phyloP scores from a whole-genome alignment of 2,113 vertebrate species.

The Chaetura pelagica region DNA sequence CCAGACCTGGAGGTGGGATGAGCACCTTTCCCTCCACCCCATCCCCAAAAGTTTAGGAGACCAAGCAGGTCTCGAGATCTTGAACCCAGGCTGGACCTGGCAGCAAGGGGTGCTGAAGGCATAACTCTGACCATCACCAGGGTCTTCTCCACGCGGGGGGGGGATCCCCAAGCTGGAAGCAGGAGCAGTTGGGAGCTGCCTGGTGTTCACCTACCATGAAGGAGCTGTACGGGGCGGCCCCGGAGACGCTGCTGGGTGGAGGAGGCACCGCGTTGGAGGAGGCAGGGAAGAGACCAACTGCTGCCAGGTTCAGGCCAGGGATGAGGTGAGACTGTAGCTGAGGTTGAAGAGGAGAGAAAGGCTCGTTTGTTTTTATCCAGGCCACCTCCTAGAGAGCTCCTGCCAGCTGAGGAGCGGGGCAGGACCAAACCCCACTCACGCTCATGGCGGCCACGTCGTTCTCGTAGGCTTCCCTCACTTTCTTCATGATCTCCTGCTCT shows the following conservation, averaged over 20 bases:
- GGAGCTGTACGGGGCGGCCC: slow-evolving; percentile 87
- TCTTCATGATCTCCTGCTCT: slow-evolving; percentile 95
- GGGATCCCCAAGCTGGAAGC: neutral
- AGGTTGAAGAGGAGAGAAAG: neutral
- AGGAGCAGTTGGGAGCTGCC: neutral
- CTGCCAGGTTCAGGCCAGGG: slow-evolving; percentile 91
- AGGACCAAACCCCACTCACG: slow-evolving; percentile 75
- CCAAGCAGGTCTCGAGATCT: no score
- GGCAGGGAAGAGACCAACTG: slow-evolving; percentile 92
- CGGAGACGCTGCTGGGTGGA: slow-evolving; percentile 82
- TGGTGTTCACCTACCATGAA: slow-evolving; percentile 82
- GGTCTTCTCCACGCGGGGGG: rapidly evolving
- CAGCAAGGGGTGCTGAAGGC: neutral
- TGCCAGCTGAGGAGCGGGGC: rapidly evolving
- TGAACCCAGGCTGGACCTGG: neutral
- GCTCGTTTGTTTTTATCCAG: neutral
- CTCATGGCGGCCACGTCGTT: slow-evolving; percentile 97
- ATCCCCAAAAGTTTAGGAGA: neutral
- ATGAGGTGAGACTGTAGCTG: slow-evolving; percentile 94
- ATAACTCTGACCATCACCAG: neutral
- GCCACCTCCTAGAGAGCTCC: neutral
- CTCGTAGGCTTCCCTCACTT: slow-evolving; percentile 94
- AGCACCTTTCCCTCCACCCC: neutral
- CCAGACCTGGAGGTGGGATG: rapidly evolving
- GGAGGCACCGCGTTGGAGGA: slow-evolving; percentile 85